Percentiles rank a stretch among this genome's conserved stretches.
These are phyloP conservation scores for Platalea minor DNA, from an alignment of 2,797 vertebrate genomes.

Conservation along the genomic window DNA sequence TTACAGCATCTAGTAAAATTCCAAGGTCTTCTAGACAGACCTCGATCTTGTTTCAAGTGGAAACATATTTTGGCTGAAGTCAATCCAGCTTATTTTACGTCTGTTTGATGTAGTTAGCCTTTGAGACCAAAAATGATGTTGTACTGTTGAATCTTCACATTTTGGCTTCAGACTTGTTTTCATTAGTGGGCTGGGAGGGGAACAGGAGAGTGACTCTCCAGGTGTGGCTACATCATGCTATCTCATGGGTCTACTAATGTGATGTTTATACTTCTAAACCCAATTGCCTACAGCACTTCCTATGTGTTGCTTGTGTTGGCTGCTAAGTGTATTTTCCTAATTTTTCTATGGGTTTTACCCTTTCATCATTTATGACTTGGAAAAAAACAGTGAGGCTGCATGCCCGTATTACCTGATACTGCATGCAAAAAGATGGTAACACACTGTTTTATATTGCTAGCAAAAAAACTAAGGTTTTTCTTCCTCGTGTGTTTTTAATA, in stretches of 20 bases:
- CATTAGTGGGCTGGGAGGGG: constrained; percentile 59
- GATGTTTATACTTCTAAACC: constrained; percentile 77
- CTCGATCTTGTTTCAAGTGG: constrained; percentile 62
- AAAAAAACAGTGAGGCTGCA: constrained; percentile 60
- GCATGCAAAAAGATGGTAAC: constrained; percentile 50
- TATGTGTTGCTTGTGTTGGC: constrained; percentile 86
- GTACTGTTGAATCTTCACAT: constrained; percentile 48
- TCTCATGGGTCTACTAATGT: constrained; percentile 78
- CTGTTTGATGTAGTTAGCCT: constrained; percentile 56
- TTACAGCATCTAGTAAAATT: constrained; percentile 59
- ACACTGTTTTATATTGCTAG: constrained; percentile 9
- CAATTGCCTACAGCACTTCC: constrained; percentile 87
- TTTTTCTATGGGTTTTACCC: constrained; percentile 78
- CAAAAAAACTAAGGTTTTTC: not conserved
- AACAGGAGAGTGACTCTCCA: constrained; percentile 74
- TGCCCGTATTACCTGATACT: constrained; percentile 49
- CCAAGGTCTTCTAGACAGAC: constrained; percentile 37
- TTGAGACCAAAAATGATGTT: constrained; percentile 58
- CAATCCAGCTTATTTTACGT: constrained; percentile 46
- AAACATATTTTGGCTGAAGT: constrained; percentile 62
- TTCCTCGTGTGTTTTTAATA: not conserved
- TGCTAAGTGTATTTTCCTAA: constrained; percentile 75
- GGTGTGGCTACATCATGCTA: constrained; percentile 80
- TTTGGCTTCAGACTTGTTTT: constrained; percentile 76
- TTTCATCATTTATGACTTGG: constrained; percentile 88